A percentile compares a stretch with the other conserved stretches of the same genome.
These are phyloP conservation scores for Sanderia malayensis DNA, from an alignment of 30 jellyfish, hydroid and myxozoan genomes.

Conservation along the genomic window DNA sequence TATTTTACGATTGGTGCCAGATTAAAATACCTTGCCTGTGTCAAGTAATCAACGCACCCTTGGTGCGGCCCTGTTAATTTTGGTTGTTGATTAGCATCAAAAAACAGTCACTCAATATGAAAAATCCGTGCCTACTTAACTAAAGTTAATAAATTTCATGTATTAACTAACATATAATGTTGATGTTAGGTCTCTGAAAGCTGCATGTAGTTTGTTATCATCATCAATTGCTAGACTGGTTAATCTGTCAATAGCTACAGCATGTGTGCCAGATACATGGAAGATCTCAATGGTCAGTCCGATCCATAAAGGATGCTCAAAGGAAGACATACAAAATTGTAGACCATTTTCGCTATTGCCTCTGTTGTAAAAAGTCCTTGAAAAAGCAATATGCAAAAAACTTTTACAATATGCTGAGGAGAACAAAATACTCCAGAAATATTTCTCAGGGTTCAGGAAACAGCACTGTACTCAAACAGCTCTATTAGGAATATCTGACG, in stretches of 20 bases:
- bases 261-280: constrained; percentile 34
- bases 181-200: no score
- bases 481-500: constrained; percentile 33
- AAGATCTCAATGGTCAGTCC: constrained; percentile 43
- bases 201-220: no score
- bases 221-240: no score
- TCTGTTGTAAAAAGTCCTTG: constrained; percentile 28
- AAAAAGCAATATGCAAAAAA: constrained; percentile 34
- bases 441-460: constrained; percentile 29
- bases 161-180: no score
- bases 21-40: no score
- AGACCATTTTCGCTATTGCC: constrained; percentile 44
- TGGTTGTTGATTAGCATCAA: no score
- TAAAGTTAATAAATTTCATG: no score
- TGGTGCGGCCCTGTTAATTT: no score
- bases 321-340: constrained; percentile 19
- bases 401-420: constrained; percentile 26
- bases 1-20: no score
- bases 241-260: constrained; percentile 25
- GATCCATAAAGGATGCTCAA: constrained; percentile 16
- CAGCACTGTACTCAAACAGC: constrained; percentile 45
- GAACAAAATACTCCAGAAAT: constrained; percentile 33
- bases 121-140: no score
- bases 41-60: no score
- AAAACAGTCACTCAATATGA: no score